These are phyloP conservation scores for Drosophila baimaii DNA, from an alignment of 1,140 invertebrate genomes.

Conservation along the genomic window DNA sequence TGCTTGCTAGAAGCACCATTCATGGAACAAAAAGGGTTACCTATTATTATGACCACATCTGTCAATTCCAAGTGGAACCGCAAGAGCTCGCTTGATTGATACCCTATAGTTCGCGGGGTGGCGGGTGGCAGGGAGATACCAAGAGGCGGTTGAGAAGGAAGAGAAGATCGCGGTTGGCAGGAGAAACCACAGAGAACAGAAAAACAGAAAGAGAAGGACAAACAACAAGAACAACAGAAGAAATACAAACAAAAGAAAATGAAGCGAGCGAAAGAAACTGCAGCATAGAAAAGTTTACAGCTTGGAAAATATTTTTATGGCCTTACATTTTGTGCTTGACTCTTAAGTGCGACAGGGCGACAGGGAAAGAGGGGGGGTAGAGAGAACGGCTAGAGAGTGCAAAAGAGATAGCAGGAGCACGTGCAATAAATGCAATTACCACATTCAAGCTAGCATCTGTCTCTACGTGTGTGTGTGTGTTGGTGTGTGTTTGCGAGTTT, in stretches of 20 bases:
- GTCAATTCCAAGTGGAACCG: conserved; percentile 21
- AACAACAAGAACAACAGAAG: conserved; percentile 18
- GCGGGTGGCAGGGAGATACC: background rate
- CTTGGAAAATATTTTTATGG: conserved; percentile 61
- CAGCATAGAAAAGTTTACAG: conserved; percentile 61
- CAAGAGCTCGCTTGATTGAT: conserved; percentile 35
- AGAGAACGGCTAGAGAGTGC: conserved; percentile 19
- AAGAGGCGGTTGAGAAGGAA: background rate
- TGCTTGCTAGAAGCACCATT: background rate
- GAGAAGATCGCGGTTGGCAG: conserved; percentile 17
- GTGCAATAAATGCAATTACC: conserved; percentile 80
- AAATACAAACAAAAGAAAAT: conserved; percentile 9
- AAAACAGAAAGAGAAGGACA: conserved; percentile 20
- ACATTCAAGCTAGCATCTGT: conserved; percentile 58
- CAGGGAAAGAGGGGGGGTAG: conserved; percentile 1
- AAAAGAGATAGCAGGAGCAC: conserved; percentile 56
- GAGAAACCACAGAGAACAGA: conserved; percentile 25
- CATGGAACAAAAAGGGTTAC: conserved; percentile 7
- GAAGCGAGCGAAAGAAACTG: conserved; percentile 39
- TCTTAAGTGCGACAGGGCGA: conserved; percentile 23
- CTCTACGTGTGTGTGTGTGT: conserved; percentile 17
- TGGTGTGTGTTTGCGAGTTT: conserved; percentile 19
- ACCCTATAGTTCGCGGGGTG: conserved; percentile 14
- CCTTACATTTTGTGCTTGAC: conserved; percentile 58
- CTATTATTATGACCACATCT: conserved; percentile 28